Base-by-base conservation (phyloP, 2,888 invertebrate species). In the Mystacides longicornis region DNA sequence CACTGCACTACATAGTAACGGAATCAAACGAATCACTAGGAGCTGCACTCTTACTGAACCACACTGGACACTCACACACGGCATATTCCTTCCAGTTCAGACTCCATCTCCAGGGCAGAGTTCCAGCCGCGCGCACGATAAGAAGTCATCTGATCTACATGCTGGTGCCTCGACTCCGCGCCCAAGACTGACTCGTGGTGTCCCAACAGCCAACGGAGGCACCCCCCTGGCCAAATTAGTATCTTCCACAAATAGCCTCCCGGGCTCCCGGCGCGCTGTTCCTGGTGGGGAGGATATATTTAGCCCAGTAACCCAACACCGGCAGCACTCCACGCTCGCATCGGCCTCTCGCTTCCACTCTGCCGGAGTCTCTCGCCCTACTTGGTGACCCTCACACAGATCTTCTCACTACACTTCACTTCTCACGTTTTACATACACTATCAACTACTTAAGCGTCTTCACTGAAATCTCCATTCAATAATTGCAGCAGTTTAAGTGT, bases 171-270 rank as follows among this genome's bases (percentile, higher is more conserved):
- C 61, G 53, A 55, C 55, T 52, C 59, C 43, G 68, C 68, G 68
- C 58, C 47, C 67, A 72, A 73, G 75, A 74, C 75, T 56, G 55
- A 50, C 56, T 71, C 74, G 52, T 27, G 57, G 72, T 69, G 74
- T 73, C 68, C 74, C 75, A 74, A 71, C 74, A 65, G 70, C 69
- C 69, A 71, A 68, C 65, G 71, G 68, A 65, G 72, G 74, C 76
- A 74, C 75, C 71, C 74, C 75, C 74, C 75, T 73, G 73, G 82
- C 86, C 86, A 86, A 86, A 86, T 86, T 86, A 84, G 86, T 86
- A 85, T 85, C 85, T 85, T 84, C 85, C 81, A 81, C 79, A 86
- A 86, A 86, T 83, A 83, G 71, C 70, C 70, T 74, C 77, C 71
- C 75, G 76, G 75, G 74, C 65, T 72, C 74, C 74, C 72, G 71